Conservation (phyloP, 2,113 vertebrate genomes). For the Glaucomys volans region DNA sequence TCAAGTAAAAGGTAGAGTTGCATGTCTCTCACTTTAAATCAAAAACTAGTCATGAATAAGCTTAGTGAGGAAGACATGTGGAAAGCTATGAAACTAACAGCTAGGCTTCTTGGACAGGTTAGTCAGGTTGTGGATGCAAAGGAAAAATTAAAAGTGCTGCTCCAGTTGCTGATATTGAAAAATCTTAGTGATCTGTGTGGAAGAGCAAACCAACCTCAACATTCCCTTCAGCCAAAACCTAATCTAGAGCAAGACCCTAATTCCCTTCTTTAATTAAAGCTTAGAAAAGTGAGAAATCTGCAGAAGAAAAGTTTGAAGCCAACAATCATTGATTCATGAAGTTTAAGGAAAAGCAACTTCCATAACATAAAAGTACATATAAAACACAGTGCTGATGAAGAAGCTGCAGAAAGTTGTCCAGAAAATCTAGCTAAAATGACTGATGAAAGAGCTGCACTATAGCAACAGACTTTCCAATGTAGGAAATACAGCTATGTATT, state of each 20-base stretch:
- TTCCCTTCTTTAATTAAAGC: background rate
- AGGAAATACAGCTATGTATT: background rate
- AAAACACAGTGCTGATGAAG: background rate
- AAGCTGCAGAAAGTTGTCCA: background rate
- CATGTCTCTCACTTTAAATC: background rate
- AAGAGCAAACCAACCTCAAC: background rate
- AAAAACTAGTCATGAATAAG: background rate
- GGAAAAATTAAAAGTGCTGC: background rate
- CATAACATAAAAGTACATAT: background rate
- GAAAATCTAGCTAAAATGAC: background rate
- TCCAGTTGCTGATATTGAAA: background rate
- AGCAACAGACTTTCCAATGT: background rate
- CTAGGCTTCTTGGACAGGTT: background rate
- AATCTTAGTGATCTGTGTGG: background rate
- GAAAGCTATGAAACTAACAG: background rate
- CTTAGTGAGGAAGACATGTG: background rate
- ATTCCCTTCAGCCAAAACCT: background rate
- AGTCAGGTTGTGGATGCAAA: background rate
- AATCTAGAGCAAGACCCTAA: background rate
- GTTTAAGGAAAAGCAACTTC: background rate
- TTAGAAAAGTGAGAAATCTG: background rate
- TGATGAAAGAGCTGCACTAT: background rate
- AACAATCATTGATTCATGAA: background rate
- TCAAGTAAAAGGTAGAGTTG: background rate
- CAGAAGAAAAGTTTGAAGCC: background rate